Percentiles rank a stretch among this genome's conserved stretches.
Evolutionary conservation across 1,140 invertebrate genomes (phyloP).

Genomic region (Drosophila bipectinata): DNA sequence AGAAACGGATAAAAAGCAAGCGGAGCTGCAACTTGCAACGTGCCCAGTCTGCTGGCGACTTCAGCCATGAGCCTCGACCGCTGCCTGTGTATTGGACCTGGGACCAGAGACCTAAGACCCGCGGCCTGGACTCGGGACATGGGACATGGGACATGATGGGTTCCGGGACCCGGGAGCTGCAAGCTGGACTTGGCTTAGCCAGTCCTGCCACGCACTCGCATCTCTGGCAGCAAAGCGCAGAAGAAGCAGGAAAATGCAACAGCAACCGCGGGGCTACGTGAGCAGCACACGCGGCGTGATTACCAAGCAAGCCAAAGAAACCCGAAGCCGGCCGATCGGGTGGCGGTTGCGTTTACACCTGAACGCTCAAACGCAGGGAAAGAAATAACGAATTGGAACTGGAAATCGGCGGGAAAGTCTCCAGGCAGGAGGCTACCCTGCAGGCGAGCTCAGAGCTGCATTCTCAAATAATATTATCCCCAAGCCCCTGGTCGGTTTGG

Average conservation of each 20-base stretch:
- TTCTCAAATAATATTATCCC: no score
- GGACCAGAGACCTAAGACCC: constrained; percentile 4
- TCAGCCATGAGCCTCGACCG: background rate
- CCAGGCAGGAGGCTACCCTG: background rate
- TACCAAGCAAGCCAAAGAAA: constrained; percentile 37
- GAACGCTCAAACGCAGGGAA: constrained; percentile 15
- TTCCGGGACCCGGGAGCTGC: constrained; percentile 9
- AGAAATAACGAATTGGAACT: constrained; percentile 1
- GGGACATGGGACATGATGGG: constrained; percentile 5
- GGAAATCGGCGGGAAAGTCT: background rate
- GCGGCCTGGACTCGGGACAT: constrained; percentile 22
- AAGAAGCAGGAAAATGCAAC: background rate
- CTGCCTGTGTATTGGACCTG: constrained; percentile 34
- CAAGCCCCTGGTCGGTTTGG: no score
- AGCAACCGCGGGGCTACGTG: constrained; percentile 68
- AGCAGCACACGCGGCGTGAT: constrained; percentile 74
- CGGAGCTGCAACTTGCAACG: constrained; percentile 46
- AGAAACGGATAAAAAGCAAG: constrained; percentile 6
- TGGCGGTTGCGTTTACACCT: constrained; percentile 70
- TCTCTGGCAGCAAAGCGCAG: constrained; percentile 11
- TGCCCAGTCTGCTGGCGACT: constrained; percentile 31
- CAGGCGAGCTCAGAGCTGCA: background rate
- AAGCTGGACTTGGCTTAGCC: constrained; percentile 18
- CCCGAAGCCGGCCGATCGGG: constrained; percentile 7
- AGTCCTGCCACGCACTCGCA: constrained; percentile 3